Evolutionary conservation across 2,113 vertebrate genomes (phyloP), one percentile per base, ranked within the genome.

Genomic region (Cephalopterus ornatus): DNA sequence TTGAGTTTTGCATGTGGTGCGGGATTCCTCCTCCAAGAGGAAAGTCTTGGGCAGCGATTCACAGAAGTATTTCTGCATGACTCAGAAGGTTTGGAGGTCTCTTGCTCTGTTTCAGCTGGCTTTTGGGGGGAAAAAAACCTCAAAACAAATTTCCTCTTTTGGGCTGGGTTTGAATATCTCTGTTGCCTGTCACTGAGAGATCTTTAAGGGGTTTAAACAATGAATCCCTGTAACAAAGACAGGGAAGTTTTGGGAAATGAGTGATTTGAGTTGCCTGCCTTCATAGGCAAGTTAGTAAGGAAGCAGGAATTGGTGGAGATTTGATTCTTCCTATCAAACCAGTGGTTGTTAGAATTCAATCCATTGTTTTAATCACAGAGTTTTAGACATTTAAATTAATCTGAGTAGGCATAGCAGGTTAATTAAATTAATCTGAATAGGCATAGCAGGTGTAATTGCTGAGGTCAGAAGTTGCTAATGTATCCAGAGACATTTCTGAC

Each of bases 361-460:
- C 8, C 0, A 5, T 19, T n/a, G 52, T 63, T 35, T 27, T 1
- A 49, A 20, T 46, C 17, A 6, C 18, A 23, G 33, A 11, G 11
- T 46, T 94, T 9, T 28, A 53, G 37, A 32, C 3, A 2, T 70
- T 70, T 61, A 35, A 81, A 39, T 78, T 47, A 59, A 73, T 65
- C 24, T 8, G 9, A 37, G 26, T 37, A 7, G 6, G 14, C 44
- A 5, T 15, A 49, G 28, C 10, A 7, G 18, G 7, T 82, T 52
- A 41, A 41, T 68, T 61, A n/a, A 81, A 39, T 78, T 50, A 59
- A 73, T 65, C 24, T 8, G 9, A 37, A 26, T 37, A 7, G 6
- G 14, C 41, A 4, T 18, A 49, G 28, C 10, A 7, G 18, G 7
- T 82, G 47, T 74, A 59, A 74, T 81, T 67, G 55, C 61, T 39